phyloP scores from a whole-genome alignment of 2,797 vertebrate genomes.

The Galaxias olidus region DNA sequence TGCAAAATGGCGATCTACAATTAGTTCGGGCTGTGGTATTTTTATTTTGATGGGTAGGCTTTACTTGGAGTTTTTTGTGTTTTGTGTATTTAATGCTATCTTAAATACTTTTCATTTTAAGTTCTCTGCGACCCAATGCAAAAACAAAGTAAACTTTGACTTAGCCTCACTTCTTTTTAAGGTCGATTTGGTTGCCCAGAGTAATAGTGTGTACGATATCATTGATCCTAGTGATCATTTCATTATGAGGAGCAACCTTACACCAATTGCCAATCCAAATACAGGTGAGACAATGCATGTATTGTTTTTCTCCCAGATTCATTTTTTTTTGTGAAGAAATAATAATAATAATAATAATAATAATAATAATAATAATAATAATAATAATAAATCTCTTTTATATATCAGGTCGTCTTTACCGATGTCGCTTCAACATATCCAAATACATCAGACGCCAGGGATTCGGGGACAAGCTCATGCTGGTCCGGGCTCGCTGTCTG shows the following conservation, averaged over 20 bases:
- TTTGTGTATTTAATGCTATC: neutral
- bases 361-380: neutral
- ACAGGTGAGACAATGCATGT: slow-evolving; percentile 57
- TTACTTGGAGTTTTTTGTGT: too few relatives aligned
- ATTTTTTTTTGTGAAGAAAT: neutral
- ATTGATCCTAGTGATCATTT: slow-evolving; percentile 79
- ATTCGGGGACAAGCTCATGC: slow-evolving; percentile 74
- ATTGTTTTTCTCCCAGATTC: neutral
- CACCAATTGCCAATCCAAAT: slow-evolving; percentile 63
- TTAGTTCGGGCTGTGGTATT: too few relatives aligned
- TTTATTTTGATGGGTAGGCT: too few relatives aligned
- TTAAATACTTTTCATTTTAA: too few relatives aligned
- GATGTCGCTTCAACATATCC: slow-evolving; percentile 81
- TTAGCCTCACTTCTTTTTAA: slow-evolving; percentile 31
- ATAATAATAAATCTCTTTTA: neutral
- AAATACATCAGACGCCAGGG: slow-evolving; percentile 78
- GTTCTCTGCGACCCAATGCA: neutral
- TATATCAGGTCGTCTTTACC: slow-evolving; percentile 74
- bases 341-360: neutral
- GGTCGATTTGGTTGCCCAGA: slow-evolving; percentile 81
- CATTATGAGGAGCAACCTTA: slow-evolving; percentile 75
- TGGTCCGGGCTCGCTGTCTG: slow-evolving; percentile 76
- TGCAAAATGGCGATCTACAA: too few relatives aligned
- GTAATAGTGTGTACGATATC: slow-evolving; percentile 81
- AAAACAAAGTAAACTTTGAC: neutral